Conservation (phyloP, 2,888 invertebrate genomes). For the Pterostichus niger region DNA sequence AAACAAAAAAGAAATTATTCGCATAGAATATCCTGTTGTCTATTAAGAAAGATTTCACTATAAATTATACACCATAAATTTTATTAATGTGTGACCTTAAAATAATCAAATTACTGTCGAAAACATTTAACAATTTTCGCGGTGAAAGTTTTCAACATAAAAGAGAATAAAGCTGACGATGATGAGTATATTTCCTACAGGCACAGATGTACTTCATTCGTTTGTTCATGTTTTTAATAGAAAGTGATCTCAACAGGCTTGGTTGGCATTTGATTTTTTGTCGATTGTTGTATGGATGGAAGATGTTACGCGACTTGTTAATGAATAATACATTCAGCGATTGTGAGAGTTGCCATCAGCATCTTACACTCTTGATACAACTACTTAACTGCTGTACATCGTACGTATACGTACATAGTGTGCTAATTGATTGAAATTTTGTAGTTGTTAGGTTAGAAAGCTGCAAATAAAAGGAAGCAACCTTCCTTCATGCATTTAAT, state of each 20-base stretch:
- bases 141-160: conserved; percentile 18
- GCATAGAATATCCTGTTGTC: background rate
- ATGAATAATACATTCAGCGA: conserved; percentile 38
- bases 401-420: too few species aligned
- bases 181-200: conserved; percentile 24
- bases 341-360: conserved; percentile 14
- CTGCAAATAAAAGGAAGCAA: background rate
- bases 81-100: conserved; percentile 33
- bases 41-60: conserved; percentile 6
- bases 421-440: conserved; percentile 13
- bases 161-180: conserved; percentile 12
- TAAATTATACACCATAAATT: conserved; percentile 27
- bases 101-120: conserved; percentile 48
- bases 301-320: conserved; percentile 13
- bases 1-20: too few species aligned
- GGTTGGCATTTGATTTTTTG: conserved; percentile 44
- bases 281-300: conserved; percentile 14
- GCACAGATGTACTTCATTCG: background rate
- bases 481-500: too few species aligned
- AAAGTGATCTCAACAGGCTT: conserved; percentile 38
- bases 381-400: background rate
- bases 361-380: background rate
- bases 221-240: conserved; percentile 48
- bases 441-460: conserved; percentile 7
- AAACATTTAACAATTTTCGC: conserved; percentile 17